Conservation (phyloP, 2,113 vertebrate genomes). For the Saguinus imperator region DNA sequence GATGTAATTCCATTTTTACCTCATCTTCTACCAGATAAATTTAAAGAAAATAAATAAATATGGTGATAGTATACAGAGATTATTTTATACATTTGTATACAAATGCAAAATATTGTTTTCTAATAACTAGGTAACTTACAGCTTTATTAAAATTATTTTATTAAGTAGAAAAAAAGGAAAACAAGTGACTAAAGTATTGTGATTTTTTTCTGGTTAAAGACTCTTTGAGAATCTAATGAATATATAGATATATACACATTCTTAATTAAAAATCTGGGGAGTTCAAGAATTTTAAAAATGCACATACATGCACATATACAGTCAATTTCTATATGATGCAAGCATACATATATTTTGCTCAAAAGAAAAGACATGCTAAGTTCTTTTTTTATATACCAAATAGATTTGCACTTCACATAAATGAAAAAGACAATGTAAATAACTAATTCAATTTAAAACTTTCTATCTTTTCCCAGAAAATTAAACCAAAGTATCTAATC, state of each 20-base stretch:
- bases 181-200: background rate
- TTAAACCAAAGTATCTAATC: background rate
- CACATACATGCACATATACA: background rate
- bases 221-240: background rate
- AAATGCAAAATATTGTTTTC: slow-evolving; percentile 7
- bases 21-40: background rate
- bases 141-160: slow-evolving; percentile 32
- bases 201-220: background rate
- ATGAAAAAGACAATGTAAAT: background rate
- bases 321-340: background rate
- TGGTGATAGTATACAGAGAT: background rate
- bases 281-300: background rate
- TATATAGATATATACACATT: background rate
- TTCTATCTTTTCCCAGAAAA: slow-evolving; percentile 10
- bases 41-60: background rate
- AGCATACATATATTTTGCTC: background rate
- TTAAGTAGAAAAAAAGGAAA: background rate
- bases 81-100: background rate
- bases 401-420: background rate
- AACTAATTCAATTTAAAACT: slow-evolving; percentile 7
- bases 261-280: background rate
- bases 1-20: background rate
- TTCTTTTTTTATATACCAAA: background rate
- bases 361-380: background rate
- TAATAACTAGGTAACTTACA: background rate